Evolutionary conservation across 1,140 invertebrate species (phyloP).

Genomic region (Hylaeus anthracinus): DNA sequence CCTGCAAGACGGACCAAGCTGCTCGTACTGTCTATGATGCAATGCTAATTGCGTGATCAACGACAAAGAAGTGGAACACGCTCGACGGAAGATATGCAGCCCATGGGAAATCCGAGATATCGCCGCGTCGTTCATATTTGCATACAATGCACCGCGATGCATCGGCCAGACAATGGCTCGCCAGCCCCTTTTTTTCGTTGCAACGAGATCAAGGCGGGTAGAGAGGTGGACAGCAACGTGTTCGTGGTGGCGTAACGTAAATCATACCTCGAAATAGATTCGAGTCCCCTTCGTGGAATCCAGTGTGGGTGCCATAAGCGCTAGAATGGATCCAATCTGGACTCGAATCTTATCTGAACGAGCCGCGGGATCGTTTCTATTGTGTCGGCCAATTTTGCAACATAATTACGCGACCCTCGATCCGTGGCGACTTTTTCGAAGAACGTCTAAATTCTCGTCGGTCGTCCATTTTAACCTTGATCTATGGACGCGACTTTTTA

Average conservation of each 20-base stretch:
- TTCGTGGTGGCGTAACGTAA: constrained; percentile 54
- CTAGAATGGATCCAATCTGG: constrained; percentile 29
- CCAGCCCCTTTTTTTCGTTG: constrained; percentile 39
- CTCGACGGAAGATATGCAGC: not conserved
- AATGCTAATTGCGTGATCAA: constrained; percentile 23
- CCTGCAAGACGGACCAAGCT: not conserved
- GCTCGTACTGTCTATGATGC: not conserved
- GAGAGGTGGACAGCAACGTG: constrained; percentile 22
- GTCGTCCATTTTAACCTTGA: not conserved
- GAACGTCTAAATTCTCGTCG: not conserved
- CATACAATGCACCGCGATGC: constrained; percentile 57
- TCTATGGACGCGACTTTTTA: not conserved
- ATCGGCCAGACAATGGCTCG: constrained; percentile 43
- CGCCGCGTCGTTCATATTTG: constrained; percentile 48
- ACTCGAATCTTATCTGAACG: constrained; percentile 51
- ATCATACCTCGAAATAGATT: constrained; percentile 62
- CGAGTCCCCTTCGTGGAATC: constrained; percentile 34
- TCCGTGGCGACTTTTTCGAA: not conserved
- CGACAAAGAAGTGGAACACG: constrained; percentile 23
- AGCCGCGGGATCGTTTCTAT: not conserved
- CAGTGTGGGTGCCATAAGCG: constrained; percentile 40
- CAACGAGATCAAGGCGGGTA: constrained; percentile 32
- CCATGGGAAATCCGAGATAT: constrained; percentile 39
- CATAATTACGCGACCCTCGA: constrained; percentile 26
- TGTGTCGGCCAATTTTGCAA: constrained; percentile 30